Evolutionary conservation across 2,797 vertebrate species (phyloP).

Genomic region (Jordanella pulchra): DNA sequence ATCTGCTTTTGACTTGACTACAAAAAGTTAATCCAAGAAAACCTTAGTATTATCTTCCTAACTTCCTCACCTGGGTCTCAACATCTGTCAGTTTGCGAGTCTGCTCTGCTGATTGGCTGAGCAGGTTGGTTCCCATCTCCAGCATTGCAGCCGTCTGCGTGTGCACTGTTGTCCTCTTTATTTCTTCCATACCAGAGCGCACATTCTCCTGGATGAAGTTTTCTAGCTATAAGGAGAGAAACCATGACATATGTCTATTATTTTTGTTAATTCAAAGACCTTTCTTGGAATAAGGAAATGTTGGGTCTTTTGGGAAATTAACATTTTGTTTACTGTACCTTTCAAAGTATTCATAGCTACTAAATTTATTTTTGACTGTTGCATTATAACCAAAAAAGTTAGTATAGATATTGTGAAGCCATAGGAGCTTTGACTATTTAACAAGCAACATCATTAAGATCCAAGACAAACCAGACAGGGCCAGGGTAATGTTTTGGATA

Average conservation of each 20-base stretch:
- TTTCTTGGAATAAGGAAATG: slow-evolving; percentile 24
- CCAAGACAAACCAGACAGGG: background rate
- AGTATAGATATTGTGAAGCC: background rate
- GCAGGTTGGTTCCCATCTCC: slow-evolving; percentile 82
- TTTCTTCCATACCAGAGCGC: slow-evolving; percentile 78
- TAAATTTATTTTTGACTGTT: background rate
- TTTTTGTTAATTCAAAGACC: slow-evolving; percentile 24
- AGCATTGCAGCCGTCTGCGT: slow-evolving; percentile 82
- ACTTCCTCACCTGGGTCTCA: slow-evolving; percentile 80
- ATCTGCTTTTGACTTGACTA: slow-evolving; percentile 38
- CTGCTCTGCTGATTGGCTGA: slow-evolving; percentile 83
- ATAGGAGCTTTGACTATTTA: background rate
- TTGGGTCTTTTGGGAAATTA: background rate
- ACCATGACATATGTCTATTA: background rate
- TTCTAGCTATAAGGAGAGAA: slow-evolving; percentile 75
- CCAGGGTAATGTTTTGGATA: background rate
- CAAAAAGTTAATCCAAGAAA: slow-evolving; percentile 15
- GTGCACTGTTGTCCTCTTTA: slow-evolving; percentile 74
- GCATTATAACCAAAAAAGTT: background rate
- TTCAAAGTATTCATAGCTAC: background rate
- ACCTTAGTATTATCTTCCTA: background rate
- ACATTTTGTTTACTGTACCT: background rate
- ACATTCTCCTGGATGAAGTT: slow-evolving; percentile 82
- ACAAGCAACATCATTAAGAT: background rate
- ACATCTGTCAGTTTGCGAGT: slow-evolving; percentile 82